Conservation (phyloP, 2,113 vertebrate species). For the Paradoxurus hermaphroditus region DNA sequence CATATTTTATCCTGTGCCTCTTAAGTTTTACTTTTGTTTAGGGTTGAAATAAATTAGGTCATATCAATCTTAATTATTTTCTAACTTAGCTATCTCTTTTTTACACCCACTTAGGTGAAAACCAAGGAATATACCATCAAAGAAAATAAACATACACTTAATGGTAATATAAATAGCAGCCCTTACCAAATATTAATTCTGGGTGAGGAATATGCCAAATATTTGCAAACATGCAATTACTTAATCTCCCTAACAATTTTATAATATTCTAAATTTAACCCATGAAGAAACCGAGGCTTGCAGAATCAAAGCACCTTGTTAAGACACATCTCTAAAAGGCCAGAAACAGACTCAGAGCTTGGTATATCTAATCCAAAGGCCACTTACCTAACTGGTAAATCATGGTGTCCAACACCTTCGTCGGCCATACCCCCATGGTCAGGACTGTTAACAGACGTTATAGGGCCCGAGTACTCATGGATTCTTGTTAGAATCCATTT, state of each 20-base stretch:
- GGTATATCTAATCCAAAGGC: neutral
- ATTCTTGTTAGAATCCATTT: neutral
- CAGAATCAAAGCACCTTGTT: neutral
- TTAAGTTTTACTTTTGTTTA: neutral
- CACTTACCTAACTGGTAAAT: neutral
- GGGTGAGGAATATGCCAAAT: neutral
- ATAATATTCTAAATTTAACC: neutral
- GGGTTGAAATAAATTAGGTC: neutral
- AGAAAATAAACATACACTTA: neutral
- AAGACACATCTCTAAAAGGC: neutral
- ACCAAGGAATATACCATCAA: neutral
- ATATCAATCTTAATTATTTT: constrained; percentile 1
- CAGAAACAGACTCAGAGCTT: neutral
- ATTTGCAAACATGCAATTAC: neutral
- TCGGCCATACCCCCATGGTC: neutral
- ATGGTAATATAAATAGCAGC: neutral
- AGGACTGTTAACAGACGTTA: too few species aligned
- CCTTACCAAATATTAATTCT: neutral
- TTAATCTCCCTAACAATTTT: neutral
- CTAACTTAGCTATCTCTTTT: neutral
- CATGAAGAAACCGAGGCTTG: neutral
- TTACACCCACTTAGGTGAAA: neutral
- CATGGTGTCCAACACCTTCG: too few species aligned
- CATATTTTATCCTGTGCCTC: neutral
- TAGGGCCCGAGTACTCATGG: neutral